These are phyloP conservation scores for Incurvaria masculella DNA, from an alignment of 2,888 invertebrate species.

Conservation along the genomic window DNA sequence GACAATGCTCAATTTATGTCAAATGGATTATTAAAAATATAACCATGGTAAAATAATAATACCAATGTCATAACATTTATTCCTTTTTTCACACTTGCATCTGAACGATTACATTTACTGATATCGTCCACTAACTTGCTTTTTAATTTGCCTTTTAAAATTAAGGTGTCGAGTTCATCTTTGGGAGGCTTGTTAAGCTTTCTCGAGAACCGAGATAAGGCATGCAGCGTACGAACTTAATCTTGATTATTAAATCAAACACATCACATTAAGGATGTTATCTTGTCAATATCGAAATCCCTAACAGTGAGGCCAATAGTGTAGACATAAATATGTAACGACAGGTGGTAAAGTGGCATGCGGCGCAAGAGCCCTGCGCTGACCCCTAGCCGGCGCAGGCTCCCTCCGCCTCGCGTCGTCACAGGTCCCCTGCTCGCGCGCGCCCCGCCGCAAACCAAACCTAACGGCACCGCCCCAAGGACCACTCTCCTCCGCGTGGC, in stretches of 20 bases:
- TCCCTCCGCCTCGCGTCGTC: conserved; percentile 34
- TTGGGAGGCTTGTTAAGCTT: no score
- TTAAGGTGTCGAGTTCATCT: no score
- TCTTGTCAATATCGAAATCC: conserved; percentile 58
- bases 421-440: conserved; percentile 26
- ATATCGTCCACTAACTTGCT: no score
- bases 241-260: conserved; percentile 59
- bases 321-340: conserved; percentile 58
- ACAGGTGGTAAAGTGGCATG: conserved; percentile 57
- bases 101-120: no score
- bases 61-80: no score
- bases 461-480: conserved; percentile 28
- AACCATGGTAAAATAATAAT: no score
- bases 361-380: conserved; percentile 25
- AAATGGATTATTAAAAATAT: no score
- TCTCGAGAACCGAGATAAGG: no score
- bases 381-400: conserved; percentile 33
- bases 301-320: conserved; percentile 56
- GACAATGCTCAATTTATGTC: no score
- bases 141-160: no score
- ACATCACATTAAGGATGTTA: conserved; percentile 60
- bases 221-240: conserved; percentile 42
- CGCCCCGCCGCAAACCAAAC: conserved; percentile 29
- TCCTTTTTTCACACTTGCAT: no score
- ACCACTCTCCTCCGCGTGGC: conserved; percentile 23